A percentile compares a stretch with the other conserved stretches of the same genome.
These are phyloP conservation scores for Andrena dorsata DNA, from an alignment of 2,888 invertebrate species.

Conservation along the genomic window DNA sequence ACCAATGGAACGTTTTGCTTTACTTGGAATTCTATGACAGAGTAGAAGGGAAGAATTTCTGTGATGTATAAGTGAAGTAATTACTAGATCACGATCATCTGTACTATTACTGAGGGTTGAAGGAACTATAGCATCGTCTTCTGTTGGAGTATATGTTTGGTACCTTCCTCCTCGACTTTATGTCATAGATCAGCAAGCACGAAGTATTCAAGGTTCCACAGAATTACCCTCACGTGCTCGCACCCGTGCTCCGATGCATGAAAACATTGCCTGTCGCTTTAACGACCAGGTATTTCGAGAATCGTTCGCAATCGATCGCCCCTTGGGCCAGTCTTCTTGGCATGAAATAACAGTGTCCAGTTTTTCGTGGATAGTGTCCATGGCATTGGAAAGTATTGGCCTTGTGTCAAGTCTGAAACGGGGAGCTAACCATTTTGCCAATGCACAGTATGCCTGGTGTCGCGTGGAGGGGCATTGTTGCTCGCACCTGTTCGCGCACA, in stretches of 20 bases:
- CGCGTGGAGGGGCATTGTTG: conserved; percentile 40
- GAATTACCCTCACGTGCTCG: background rate
- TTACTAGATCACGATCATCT: too few species aligned
- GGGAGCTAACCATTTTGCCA: conserved; percentile 54
- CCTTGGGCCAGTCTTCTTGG: conserved; percentile 13
- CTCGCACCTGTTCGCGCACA: conserved; percentile 36
- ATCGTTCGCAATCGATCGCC: conserved; percentile 2
- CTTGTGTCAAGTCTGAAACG: conserved; percentile 63
- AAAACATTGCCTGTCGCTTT: background rate
- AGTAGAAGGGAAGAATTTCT: too few species aligned
- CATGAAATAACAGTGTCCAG: conserved; percentile 36
- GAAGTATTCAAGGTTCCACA: background rate
- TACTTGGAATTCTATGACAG: background rate
- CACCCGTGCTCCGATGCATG: background rate
- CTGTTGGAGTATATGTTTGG: background rate
- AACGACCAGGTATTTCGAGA: conserved; percentile 10
- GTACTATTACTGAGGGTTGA: too few species aligned
- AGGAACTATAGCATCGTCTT: background rate
- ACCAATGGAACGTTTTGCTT: background rate
- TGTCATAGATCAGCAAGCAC: background rate
- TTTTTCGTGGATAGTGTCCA: conserved; percentile 59
- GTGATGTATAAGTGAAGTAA: too few species aligned
- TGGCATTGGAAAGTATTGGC: conserved; percentile 73
- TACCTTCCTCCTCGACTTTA: background rate
- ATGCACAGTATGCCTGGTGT: conserved; percentile 43